Evolutionary conservation across 2,888 invertebrate species (phyloP), one percentile per base, ranked within the genome.

Genomic region (Himalopsyche tibetana): DNA sequence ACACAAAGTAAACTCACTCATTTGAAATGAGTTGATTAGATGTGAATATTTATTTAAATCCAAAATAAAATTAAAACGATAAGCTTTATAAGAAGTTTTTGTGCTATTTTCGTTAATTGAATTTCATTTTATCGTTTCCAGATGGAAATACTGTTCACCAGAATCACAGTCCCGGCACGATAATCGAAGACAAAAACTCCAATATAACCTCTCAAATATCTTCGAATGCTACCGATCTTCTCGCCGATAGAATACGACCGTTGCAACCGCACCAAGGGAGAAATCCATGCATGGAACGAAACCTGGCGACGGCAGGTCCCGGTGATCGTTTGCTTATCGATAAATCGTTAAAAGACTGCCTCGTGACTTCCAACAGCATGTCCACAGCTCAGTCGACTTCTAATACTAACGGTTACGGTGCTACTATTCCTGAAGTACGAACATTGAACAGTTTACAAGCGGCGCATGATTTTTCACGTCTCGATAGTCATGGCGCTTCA

Each of bases 221-320:
- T 15, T 87, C 87, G 12, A 81, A 63, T 19, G n/a, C 56, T 4
- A 38, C 45, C 28, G 85, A 85, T 45, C 28, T 69, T 6, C 56
- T 56, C 15, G 55, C 82, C 5, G 74, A 74, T 4, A 74, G 74
- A 74, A 74, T 36, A 36, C 74, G 74, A 9, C 95, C 95, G 55
- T 92, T 97, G 80, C 97, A 96, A 90, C 96, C 97, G 0, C 96
- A 97, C 91, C 97, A 97, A 91, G 98, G 98, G 0, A 93, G 96
- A 45, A 98, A 97, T 93, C 95, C 96, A 12, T 98, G 97, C 88
- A 93, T 96, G 90, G 97, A 96, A 90, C 92, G 96, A 12, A 97
- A 97, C 92, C 91, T 95, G 89, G 94, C 94, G 92, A 91, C 94
- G 89, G 91, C 94, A 84, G 91, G 93, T 89, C 93, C 94, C 88